phyloP scores from a whole-genome alignment of 2,888 invertebrate genomes.

The Heliconius sara region DNA sequence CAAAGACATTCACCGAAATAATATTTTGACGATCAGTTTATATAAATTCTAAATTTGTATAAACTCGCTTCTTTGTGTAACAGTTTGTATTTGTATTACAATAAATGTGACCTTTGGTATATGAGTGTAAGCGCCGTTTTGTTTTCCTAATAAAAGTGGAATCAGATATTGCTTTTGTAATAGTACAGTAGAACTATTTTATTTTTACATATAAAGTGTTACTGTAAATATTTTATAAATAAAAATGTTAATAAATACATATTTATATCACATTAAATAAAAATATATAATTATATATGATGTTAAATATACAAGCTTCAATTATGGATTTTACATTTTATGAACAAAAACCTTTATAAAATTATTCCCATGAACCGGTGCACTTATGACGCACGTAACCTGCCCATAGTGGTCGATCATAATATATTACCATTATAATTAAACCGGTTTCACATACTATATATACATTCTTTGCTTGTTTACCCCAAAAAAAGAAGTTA shows the following conservation, averaged over 20 bases:
- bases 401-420: conserved; percentile 28
- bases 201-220: not conserved
- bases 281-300: not conserved
- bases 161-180: conserved; percentile 33
- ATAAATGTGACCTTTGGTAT: conserved; percentile 25
- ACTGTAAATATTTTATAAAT: not conserved
- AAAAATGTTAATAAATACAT: not conserved
- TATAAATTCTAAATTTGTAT: not conserved
- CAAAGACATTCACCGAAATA: not conserved
- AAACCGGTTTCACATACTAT: not conserved
- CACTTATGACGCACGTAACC: conserved; percentile 32
- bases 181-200: conserved; percentile 3
- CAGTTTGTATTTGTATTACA: conserved; percentile 2
- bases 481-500: conserved; percentile 24
- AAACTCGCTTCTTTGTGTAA: not conserved
- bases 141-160: conserved; percentile 37
- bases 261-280: not conserved
- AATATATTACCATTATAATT: conserved; percentile 2
- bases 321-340: not conserved
- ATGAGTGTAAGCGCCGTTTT: conserved; percentile 16
- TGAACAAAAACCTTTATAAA: conserved; percentile 1
- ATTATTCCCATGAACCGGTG: conserved; percentile 24
- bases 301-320: not conserved
- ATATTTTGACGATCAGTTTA: not conserved
- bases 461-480: conserved; percentile 20